phyloP scores from a whole-genome alignment of 2,797 vertebrate genomes.

The Galago senegalensis region DNA sequence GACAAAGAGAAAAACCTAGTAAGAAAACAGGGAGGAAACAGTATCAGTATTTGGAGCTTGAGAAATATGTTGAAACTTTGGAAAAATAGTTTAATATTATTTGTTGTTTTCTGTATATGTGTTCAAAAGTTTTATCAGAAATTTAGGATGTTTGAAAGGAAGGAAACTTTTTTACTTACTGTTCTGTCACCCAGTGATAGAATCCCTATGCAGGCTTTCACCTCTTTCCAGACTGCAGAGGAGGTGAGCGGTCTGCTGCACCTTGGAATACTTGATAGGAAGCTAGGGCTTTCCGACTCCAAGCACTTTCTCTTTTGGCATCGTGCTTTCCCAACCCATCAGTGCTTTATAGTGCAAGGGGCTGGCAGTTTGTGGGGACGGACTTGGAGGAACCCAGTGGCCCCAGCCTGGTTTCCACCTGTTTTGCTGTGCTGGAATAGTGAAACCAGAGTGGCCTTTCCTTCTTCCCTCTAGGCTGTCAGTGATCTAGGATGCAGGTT shows the following conservation, averaged over 20 bases:
- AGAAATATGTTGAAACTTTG: slow-evolving; percentile 60
- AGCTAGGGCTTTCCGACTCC: slow-evolving; percentile 41
- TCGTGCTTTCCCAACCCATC: slow-evolving; percentile 7
- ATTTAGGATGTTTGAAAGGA: slow-evolving; percentile 58
- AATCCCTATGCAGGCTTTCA: neutral
- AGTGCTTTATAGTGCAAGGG: neutral
- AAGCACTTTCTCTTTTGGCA: neutral
- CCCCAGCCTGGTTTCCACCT: slow-evolving; percentile 61
- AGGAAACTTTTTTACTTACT: slow-evolving; percentile 68
- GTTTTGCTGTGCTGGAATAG: slow-evolving; percentile 56
- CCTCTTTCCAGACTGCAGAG: slow-evolving; percentile 31
- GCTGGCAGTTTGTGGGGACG: slow-evolving; percentile 42
- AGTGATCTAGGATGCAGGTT: slow-evolving; percentile 22
- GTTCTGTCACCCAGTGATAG: slow-evolving; percentile 44
- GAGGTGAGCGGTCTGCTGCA: neutral
- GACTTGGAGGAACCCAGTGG: slow-evolving; percentile 1
- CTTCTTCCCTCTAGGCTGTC: slow-evolving; percentile 51
- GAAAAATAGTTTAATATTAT: slow-evolving; percentile 43
- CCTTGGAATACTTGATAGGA: slow-evolving; percentile 32
- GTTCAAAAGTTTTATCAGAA: slow-evolving; percentile 54
- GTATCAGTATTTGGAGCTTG: slow-evolving; percentile 45
- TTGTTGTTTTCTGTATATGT: slow-evolving; percentile 39
- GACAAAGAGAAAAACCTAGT: slow-evolving; percentile 14
- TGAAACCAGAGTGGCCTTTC: slow-evolving; percentile 65
- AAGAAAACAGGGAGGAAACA: slow-evolving; percentile 60